Conservation (phyloP, 2,113 vertebrate genomes). For the Malurus elegans region DNA sequence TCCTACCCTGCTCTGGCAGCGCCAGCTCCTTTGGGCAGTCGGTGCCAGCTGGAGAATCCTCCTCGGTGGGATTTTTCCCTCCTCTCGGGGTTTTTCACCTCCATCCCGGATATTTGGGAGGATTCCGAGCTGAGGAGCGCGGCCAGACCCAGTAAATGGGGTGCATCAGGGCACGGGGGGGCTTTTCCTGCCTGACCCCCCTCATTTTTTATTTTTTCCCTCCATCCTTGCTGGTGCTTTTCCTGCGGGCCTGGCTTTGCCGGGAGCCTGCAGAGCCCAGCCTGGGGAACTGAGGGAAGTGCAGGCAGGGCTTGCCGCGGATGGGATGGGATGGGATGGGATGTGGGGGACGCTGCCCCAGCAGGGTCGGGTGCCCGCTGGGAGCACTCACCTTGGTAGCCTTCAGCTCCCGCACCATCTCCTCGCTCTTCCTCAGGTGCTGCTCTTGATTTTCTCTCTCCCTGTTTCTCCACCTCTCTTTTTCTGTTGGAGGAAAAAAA, state of each 20-base stretch:
- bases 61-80: neutral
- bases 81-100: fast-evolving
- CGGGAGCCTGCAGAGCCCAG: neutral
- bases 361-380: neutral
- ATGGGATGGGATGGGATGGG: too few species aligned
- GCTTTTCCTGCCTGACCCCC: fast-evolving
- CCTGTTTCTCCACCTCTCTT: neutral
- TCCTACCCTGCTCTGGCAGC: neutral
- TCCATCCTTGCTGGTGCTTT: neutral
- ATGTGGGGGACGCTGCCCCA: neutral
- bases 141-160: neutral
- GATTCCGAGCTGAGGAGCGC: neutral
- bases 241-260: neutral
- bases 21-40: neutral
- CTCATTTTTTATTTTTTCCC: fast-evolving
- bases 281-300: fast-evolving
- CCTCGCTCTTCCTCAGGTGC: neutral
- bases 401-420: neutral
- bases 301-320: neutral
- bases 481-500: neutral
- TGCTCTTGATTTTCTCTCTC: neutral
- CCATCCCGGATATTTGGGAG: neutral
- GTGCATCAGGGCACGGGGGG: neutral
- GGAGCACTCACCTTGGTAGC: neutral
- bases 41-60: neutral